Base-by-base conservation (phyloP, 2,888 invertebrate species). In the Drosophila cognata region DNA sequence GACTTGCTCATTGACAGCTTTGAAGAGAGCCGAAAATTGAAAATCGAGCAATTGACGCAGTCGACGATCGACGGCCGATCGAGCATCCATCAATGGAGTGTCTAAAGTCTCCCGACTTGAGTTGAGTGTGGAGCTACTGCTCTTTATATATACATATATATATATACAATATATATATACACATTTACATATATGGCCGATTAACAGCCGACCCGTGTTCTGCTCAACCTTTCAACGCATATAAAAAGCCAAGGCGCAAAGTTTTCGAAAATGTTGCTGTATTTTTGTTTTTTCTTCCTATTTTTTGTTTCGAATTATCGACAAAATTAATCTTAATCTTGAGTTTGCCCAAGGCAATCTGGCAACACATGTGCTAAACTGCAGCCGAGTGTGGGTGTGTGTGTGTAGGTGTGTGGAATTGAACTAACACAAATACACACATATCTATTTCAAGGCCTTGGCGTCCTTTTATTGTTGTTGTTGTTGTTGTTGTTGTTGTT, bases 271-370 rank as follows among this genome's bases (percentile, higher is more conserved):
- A 61, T 66, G 55, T 36, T 61, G 64, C 74, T 71, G 51, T 76
- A 74, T 65, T 75, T 31, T 74, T 29, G 21, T 75, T 69, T 57
- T 70, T 75, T 16, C 46, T 46, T 46, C 8, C 46, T 8, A 46
- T 46, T 46, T 46, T 28, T 16, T 66, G 38, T 52, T 58, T 67
- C 86, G 72, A 88, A 86, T 88, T 86, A 84, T 76, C 85, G 82
- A 60, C 69, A 72, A 84, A 88, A 86, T 86, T 87, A 86, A 89
- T 86, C 85, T 86, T 85, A 87, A 86, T 86, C 85, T 84, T 84
- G 74, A 78, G 85, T 87, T 89, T 79, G 84, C 71, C 56, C 51
- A 64, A 57, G 81, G 71, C 64, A 74, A 75, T 60, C 74, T 74
- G 74, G 77, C 68, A 84, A 80, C 85, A 85, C 85, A 85, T 85